Percentiles rank a stretch among this genome's conserved stretches.
Evolutionary conservation across 2,888 invertebrate genomes (phyloP).

Genomic region (Dolomedes plantarius): DNA sequence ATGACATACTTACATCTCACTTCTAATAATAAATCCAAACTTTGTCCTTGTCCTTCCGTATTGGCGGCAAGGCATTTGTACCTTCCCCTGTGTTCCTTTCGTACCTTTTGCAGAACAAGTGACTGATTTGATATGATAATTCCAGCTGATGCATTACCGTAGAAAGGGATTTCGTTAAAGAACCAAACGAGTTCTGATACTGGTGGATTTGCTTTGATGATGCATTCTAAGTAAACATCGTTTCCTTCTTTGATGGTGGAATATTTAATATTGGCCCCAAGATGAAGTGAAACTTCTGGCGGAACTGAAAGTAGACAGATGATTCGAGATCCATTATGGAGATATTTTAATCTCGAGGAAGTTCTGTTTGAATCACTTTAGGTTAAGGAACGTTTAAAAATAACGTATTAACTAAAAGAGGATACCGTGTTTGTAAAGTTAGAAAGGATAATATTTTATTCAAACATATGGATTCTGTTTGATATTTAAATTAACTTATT

Average conservation of each 20-base stretch:
- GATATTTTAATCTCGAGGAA: no score
- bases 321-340: no score
- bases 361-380: no score
- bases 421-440: no score
- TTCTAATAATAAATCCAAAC: conserved; percentile 66
- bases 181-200: conserved; percentile 89
- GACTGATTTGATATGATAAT: conserved; percentile 94
- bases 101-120: conserved; percentile 91
- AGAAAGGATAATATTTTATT: no score
- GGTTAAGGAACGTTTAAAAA: no score
- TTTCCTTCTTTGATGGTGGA: conserved; percentile 94
- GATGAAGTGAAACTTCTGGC: conserved; percentile 86
- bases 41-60: conserved; percentile 70
- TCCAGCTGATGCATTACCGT: conserved; percentile 82
- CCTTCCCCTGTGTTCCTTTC: conserved; percentile 81
- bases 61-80: conserved; percentile 73
- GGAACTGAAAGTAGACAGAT: conserved; percentile 84
- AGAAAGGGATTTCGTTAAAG: conserved; percentile 72
- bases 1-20: conserved; percentile 60
- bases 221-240: conserved; percentile 94
- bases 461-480: no score
- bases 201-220: conserved; percentile 90
- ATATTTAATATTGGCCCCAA: conserved; percentile 89
- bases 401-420: no score
- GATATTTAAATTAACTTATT: no score